Base-by-base conservation (phyloP, 2,888 invertebrate species). In the Petrolisthes manimaculis region DNA sequence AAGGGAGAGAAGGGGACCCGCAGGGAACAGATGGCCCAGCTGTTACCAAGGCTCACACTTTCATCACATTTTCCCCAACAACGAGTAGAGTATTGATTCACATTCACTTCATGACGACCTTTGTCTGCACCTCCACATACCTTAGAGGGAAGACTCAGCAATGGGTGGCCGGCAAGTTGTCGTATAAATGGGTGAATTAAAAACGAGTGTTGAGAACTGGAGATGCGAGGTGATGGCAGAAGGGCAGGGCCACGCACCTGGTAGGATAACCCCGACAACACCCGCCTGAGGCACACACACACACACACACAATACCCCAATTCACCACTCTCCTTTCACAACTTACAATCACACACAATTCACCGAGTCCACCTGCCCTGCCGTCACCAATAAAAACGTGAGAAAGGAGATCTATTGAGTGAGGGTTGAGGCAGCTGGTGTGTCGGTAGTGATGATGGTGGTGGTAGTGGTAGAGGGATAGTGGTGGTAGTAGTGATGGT, bases 281-380 rank as follows among this genome's bases (percentile, higher is more conserved):
- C 85, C 61, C 54, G n/a, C 79, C 84, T 77, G 24, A 75, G 56
- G 18, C 83, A 53, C 83, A 67, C 84, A 55, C 83, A 61, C 67
- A 61, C 61, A 24, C 61, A 53, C 79, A 85, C 79, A 85, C 85
- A 85, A 85, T 85, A 85, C 85, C 82, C 69, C 85, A 85, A 79
- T 85, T 69, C 85, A 69, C 53, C 79, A 53, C 79, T 79, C n/a
- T 18, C 54, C 69, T 51, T 83, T 84, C 78, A 78, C 84, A 53
- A 24, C 78, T 84, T 55, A 80, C 85, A 85, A 85, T 85, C 85
- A 85, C 79, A 85, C 69, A 55, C 75, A 84, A 56, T 77, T 56
- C 75, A 75, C 77, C 5, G 61, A 24, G 18, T 85, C 85, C 85
- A 85, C 85, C 85, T 85, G 85, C 85, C 51, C 54, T 21, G 5